Evolutionary conservation across 1,140 invertebrate genomes (phyloP), one percentile per base, ranked within the genome.

Genomic region (Philaenus spumarius): DNA sequence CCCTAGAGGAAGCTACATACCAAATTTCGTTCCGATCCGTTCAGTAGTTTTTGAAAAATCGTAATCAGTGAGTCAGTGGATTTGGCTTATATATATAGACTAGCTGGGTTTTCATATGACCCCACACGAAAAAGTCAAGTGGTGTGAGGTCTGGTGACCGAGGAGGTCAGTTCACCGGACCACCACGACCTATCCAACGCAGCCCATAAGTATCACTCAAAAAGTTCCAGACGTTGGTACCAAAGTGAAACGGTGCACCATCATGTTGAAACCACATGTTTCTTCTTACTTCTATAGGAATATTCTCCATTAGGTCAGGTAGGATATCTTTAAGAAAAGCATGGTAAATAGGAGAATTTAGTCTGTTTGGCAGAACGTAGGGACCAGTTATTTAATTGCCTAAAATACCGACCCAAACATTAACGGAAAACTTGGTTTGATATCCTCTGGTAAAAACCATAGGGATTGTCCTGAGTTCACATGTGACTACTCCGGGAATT

Each of bases 381-480:
- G 71, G 70, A 14, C 69, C 69, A 64, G 72, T 64, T 17, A 73
- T n/a, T n/a, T n/a, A n/a, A n/a, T n/a, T n/a, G n/a, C n/a, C n/a
- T n/a, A n/a, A n/a, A n/a, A n/a, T n/a, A 58, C 22, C 45, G 15
- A 4, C 64, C 51, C 55, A 57, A 68, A 0, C 67, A 30, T 42
- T 56, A 62, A 46, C 60, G 64, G 23, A 55, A 52, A 59, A 61
- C 54, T 58, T 64, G 64, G 34, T 62, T 11, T 3, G 20, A 51
- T 51, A n/a, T 51, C 9, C 24, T 51, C 24, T n/a, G 30, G 48
- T 12, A 51, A 34, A 51, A 51, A 51, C 48, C 26, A 51, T 15
- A 14, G 48, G 26, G 48, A n/a, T n/a, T n/a, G n/a, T n/a, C n/a
- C n/a, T n/a, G n/a, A n/a, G n/a, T n/a, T n/a, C n/a, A n/a, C n/a